Evolutionary conservation across 2,113 vertebrate species (phyloP).

Genomic region (Pampusana beccarii): DNA sequence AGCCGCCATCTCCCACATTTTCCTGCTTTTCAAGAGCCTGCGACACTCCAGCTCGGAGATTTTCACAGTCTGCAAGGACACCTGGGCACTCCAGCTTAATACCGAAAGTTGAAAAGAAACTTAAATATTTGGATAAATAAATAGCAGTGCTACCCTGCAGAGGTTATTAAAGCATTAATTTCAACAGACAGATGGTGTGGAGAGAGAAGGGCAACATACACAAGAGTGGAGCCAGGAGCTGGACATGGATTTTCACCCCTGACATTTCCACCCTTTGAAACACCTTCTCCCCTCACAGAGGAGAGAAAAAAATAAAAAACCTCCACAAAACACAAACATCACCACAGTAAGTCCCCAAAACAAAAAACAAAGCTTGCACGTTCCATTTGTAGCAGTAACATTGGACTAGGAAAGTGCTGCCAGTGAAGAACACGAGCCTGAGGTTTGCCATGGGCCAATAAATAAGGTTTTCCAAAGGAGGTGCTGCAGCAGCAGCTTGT

Average conservation of each 20-base stretch:
- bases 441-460: background rate
- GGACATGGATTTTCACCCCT: background rate
- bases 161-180: slow-evolving; percentile 39
- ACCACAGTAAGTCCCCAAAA: background rate
- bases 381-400: background rate
- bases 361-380: background rate
- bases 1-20: background rate
- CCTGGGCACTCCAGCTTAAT: background rate
- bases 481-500: background rate
- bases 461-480: background rate
- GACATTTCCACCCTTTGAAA: background rate
- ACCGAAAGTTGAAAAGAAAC: background rate
- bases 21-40: background rate
- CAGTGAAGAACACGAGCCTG: background rate
- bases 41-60: background rate
- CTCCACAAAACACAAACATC: background rate
- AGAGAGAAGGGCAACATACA: background rate
- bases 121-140: slow-evolving; percentile 22
- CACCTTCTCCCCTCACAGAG: fast-evolving
- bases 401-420: background rate
- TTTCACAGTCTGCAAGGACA: background rate
- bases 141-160: background rate
- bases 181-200: background rate
- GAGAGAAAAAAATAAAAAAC: background rate
- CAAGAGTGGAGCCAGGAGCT: background rate